A percentile compares a stretch with the other conserved stretches of the same genome.
These are phyloP conservation scores for Ianthella basta DNA, from an alignment of 37 sponge, comb jelly and placozoan genomes.

Conservation along the genomic window DNA sequence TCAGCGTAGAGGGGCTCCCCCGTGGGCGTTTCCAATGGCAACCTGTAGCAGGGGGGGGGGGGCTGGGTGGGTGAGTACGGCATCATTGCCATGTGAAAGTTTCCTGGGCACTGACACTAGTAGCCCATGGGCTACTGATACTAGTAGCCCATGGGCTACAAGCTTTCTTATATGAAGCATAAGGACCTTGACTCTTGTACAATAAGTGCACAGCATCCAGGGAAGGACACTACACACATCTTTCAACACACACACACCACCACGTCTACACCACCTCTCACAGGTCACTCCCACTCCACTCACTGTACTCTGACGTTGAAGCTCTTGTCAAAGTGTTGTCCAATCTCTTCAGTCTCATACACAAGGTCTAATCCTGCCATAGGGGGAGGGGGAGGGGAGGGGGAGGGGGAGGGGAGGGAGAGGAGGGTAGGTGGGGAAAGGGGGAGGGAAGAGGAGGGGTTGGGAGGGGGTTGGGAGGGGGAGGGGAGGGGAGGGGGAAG, in stretches of 20 bases:
- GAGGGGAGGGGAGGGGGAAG: too few species aligned
- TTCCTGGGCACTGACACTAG: neutral
- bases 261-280: constrained; percentile 22
- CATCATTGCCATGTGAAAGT: neutral
- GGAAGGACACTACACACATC: neutral
- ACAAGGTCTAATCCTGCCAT: constrained; percentile 79
- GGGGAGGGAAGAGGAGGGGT: too few species aligned
- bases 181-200: too few species aligned
- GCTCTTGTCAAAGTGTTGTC: constrained; percentile 25
- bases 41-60: constrained; percentile 35
- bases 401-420: too few species aligned
- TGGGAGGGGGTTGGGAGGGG: too few species aligned
- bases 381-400: too few species aligned
- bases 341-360: constrained; percentile 79
- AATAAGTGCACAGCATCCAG: neutral
- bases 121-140: neutral
- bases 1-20: constrained; percentile 84
- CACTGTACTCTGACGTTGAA: constrained; percentile 60
- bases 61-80: neutral
- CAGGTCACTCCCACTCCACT: constrained; percentile 12
- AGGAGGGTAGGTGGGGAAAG: too few species aligned
- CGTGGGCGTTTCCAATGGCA: constrained; percentile 79
- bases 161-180: too few species aligned
- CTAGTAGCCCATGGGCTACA: too few species aligned
- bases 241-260: neutral